Conservation (phyloP, 1,140 invertebrate species). For the Steinernema khuongi region DNA sequence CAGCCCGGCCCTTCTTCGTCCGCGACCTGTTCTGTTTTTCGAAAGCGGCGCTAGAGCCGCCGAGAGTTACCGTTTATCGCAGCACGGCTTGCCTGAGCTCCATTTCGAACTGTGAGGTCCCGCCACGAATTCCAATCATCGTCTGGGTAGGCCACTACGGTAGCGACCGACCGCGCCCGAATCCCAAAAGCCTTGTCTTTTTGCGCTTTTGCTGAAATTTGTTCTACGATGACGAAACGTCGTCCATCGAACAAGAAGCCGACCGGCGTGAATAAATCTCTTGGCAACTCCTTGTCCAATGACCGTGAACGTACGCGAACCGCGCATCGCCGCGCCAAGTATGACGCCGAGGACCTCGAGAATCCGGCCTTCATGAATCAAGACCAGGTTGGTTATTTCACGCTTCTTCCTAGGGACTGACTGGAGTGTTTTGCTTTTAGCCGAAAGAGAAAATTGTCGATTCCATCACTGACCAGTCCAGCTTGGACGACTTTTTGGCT, state of each 20-base stretch:
- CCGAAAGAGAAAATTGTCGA: constrained; percentile 44
- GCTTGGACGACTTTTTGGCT: constrained; percentile 87
- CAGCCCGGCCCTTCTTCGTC: no score
- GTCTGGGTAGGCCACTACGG: not conserved
- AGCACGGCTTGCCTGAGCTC: not conserved
- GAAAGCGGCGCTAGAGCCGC: no score
- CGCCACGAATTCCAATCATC: not conserved
- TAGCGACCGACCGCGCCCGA: not conserved
- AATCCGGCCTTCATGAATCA: constrained; percentile 35
- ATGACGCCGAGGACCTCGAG: constrained; percentile 34
- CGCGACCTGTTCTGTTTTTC: no score
- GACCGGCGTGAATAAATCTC: constrained; percentile 50
- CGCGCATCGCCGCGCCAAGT: constrained; percentile 32
- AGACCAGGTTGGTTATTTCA: constrained; percentile 23
- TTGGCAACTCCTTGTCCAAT: constrained; percentile 52
- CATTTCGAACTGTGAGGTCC: not conserved
- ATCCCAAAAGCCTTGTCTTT: not conserved
- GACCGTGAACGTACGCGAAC: constrained; percentile 29
- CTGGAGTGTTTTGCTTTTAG: constrained; percentile 27
- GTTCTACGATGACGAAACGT: constrained; percentile 50
- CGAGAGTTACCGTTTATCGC: not conserved
- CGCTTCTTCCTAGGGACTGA: not conserved
- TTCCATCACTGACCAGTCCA: constrained; percentile 82
- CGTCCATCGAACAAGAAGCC: constrained; percentile 45
- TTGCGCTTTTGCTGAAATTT: constrained; percentile 11